phyloP scores from a whole-genome alignment of 2,888 invertebrate species.

The Tenthredo notha region DNA sequence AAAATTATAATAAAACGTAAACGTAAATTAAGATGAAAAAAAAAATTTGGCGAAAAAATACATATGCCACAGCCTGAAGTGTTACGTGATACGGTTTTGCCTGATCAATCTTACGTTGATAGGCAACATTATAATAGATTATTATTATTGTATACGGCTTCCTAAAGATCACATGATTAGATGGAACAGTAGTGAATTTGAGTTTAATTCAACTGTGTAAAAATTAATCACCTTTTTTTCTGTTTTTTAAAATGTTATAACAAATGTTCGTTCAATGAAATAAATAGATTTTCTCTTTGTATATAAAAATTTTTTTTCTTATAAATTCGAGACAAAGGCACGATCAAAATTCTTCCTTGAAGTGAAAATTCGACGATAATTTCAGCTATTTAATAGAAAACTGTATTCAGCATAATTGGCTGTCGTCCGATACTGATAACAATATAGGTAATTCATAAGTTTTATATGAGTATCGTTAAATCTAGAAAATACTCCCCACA shows the following conservation, averaged over 20 bases:
- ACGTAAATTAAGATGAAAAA: neutral
- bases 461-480: neutral
- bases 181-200: neutral
- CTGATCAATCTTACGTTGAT: neutral
- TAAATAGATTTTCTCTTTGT: constrained; percentile 6
- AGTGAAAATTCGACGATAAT: neutral
- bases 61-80: constrained; percentile 43
- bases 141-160: neutral
- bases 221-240: neutral
- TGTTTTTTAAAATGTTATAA: neutral
- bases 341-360: neutral
- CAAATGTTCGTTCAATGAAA: neutral
- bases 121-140: constrained; percentile 7
- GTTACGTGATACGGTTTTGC: constrained; percentile 32
- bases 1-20: neutral
- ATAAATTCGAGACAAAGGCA: neutral
- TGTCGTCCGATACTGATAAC: constrained; percentile 2
- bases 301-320: neutral
- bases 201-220: neutral
- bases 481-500: neutral
- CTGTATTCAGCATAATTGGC: neutral
- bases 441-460: constrained; percentile 14
- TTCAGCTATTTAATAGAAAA: neutral
- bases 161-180: neutral
- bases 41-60: constrained; percentile 42